phyloP scores from a whole-genome alignment of 1,140 invertebrate species.

The Zaprionus davidi region DNA sequence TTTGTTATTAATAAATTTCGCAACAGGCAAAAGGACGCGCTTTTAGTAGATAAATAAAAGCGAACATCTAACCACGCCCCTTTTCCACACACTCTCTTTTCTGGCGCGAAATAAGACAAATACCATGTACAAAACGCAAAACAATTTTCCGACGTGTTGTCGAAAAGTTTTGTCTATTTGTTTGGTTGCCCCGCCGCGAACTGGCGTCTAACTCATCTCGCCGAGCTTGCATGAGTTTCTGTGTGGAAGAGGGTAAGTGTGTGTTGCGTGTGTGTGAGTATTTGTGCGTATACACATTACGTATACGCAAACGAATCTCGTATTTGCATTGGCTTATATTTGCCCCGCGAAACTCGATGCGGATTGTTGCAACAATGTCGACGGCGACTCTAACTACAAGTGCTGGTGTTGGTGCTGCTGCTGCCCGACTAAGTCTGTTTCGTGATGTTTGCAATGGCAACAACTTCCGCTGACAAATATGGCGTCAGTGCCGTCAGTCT shows the following conservation, averaged over 20 bases:
- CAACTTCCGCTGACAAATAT: constrained; percentile 66
- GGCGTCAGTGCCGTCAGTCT: constrained; percentile 20
- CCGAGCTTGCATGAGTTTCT: neutral
- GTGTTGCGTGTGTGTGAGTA: constrained; percentile 36
- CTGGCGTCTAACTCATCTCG: constrained; percentile 3
- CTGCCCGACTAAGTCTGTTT: constrained; percentile 6
- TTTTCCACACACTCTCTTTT: neutral
- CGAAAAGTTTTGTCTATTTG: constrained; percentile 43
- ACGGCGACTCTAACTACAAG: neutral
- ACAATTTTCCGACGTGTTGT: constrained; percentile 49
- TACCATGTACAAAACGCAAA: constrained; percentile 30
- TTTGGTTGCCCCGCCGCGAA: constrained; percentile 17
- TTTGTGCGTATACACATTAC: constrained; percentile 44
- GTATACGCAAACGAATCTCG: constrained; percentile 61
- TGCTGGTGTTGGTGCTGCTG: neutral
- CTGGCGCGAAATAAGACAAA: constrained; percentile 23
- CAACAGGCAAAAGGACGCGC: constrained; percentile 40
- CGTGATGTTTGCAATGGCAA: constrained; percentile 52
- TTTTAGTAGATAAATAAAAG: constrained; percentile 31
- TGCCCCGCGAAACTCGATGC: constrained; percentile 54
- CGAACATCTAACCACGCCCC: constrained; percentile 4
- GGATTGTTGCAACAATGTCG: constrained; percentile 50
- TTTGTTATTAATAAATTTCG: constrained; percentile 76
- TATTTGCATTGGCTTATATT: constrained; percentile 74
- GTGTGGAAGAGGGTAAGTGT: constrained; percentile 6